Evolutionary conservation across 2,888 invertebrate genomes (phyloP).

Genomic region (Liodrosophila aerea): DNA sequence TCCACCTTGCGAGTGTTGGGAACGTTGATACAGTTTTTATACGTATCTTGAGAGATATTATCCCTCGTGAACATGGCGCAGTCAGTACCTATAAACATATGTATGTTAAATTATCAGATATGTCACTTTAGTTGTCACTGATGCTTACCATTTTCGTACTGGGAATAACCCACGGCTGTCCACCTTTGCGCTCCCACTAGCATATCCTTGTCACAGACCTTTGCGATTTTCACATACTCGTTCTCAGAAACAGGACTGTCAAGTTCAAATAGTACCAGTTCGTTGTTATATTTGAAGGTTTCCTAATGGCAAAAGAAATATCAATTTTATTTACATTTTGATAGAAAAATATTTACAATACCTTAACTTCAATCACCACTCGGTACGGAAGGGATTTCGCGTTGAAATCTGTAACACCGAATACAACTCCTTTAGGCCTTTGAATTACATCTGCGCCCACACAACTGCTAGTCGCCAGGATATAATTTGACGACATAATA

Average conservation of each 20-base stretch:
- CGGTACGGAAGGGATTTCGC: too few species aligned
- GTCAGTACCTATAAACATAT: neutral
- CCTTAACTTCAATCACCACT: neutral
- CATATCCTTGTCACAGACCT: neutral
- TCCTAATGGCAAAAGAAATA: neutral
- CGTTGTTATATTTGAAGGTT: neutral
- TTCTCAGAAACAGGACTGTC: neutral
- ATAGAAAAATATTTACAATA: neutral
- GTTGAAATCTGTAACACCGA: neutral
- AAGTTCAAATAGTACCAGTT: constrained; percentile 3
- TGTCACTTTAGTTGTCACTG: neutral
- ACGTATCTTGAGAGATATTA: neutral
- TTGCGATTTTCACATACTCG: neutral
- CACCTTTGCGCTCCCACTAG: neutral
- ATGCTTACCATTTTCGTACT: neutral
- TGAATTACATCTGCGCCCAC: neutral
- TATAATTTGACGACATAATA: neutral
- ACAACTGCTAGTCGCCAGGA: constrained; percentile 3
- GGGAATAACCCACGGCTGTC: neutral
- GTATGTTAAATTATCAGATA: neutral
- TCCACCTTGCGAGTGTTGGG: neutral
- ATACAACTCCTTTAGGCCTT: neutral
- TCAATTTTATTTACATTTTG: too few species aligned
- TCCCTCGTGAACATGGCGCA: constrained; percentile 1
- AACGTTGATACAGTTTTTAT: neutral